Conservation (phyloP, 2,888 invertebrate species). For the Lampropteryx suffumata region DNA sequence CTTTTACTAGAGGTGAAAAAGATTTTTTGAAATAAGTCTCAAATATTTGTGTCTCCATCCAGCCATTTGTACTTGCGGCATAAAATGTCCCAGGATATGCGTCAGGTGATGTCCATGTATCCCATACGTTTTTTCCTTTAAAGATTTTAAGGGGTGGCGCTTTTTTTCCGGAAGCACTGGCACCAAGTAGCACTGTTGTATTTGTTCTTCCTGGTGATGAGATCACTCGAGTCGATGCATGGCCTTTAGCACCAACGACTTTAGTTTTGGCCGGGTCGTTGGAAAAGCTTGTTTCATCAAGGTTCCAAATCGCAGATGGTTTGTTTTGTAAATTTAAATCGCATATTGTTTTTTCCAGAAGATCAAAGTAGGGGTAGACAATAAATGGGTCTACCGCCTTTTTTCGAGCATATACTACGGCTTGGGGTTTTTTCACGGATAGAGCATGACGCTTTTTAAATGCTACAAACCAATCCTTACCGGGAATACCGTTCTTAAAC, state of each 20-base stretch:
- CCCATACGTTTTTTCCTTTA: conserved; percentile 9
- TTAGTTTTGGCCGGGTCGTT: conserved; percentile 34
- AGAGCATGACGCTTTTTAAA: neutral
- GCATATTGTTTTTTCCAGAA: neutral
- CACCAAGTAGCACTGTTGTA: conserved; percentile 5
- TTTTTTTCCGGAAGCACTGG: neutral
- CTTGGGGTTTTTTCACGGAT: neutral
- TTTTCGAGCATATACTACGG: neutral
- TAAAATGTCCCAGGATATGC: neutral
- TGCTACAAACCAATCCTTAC: neutral
- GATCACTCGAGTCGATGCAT: conserved; percentile 1
- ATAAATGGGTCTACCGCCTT: neutral
- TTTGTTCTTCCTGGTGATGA: conserved; percentile 7
- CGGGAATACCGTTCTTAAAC: neutral
- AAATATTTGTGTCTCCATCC: too few relatives aligned
- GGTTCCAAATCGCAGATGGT: neutral
- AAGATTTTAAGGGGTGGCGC: conserved; percentile 7
- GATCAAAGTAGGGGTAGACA: neutral
- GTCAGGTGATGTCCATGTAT: conserved; percentile 8
- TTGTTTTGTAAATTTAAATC: neutral
- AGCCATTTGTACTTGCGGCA: too few relatives aligned
- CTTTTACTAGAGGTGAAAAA: too few relatives aligned
- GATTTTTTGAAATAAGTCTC: conserved; percentile 3
- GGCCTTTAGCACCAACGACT: conserved; percentile 9
- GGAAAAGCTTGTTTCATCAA: conserved; percentile 4